These are phyloP conservation scores for Porites lutea DNA, from an alignment of 64 coral and sea anemone genomes.

Conservation along the genomic window DNA sequence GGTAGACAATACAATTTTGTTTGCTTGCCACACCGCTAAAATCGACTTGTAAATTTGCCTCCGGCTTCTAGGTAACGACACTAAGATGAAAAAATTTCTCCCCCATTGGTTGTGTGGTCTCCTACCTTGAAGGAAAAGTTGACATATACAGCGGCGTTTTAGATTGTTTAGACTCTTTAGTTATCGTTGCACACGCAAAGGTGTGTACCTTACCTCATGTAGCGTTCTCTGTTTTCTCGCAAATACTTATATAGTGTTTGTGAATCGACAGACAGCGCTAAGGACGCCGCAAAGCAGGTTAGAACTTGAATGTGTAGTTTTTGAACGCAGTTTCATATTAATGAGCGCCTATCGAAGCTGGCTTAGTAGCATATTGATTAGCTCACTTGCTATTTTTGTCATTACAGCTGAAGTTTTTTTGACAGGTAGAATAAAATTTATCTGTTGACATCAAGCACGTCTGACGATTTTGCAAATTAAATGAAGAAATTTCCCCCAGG, in stretches of 20 bases:
- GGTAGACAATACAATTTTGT: not conserved
- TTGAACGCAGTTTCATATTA: constrained; percentile 45
- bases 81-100: constrained; percentile 15
- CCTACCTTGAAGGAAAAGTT: not conserved
- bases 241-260: not conserved
- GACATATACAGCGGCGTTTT: not conserved
- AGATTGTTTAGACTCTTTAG: not conserved
- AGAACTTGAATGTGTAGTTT: not conserved
- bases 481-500: not conserved
- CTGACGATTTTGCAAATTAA: not conserved
- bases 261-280: not conserved
- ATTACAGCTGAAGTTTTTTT: not conserved
- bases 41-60: not conserved
- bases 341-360: not conserved
- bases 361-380: not conserved
- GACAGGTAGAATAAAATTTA: not conserved
- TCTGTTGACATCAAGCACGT: not conserved
- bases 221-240: too few relatives aligned
- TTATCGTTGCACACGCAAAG: not conserved
- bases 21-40: not conserved
- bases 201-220: too few relatives aligned
- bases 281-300: constrained; percentile 36
- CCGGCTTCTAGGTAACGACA: constrained; percentile 15
- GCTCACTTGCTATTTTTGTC: constrained; percentile 17
- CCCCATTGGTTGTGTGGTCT: not conserved